Evolutionary conservation across 2,797 vertebrate species (phyloP).

Genomic region (Chelidonichthys spinosus): DNA sequence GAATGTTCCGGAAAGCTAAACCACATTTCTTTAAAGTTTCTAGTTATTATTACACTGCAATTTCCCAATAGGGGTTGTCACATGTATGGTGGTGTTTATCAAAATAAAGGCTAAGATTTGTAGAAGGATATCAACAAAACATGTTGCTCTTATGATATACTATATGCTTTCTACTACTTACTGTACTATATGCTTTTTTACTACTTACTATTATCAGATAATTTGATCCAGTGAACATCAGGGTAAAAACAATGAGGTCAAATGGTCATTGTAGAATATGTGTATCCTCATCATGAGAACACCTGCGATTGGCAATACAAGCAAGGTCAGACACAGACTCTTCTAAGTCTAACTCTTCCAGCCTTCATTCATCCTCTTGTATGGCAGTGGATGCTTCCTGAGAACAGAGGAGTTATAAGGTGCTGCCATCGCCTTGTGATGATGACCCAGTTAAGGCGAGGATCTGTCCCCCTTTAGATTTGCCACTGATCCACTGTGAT

Average conservation of each 20-base stretch:
- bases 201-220: neutral
- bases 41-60: conserved; percentile 28
- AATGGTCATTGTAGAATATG: neutral
- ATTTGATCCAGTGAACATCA: neutral
- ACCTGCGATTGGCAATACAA: conserved; percentile 5
- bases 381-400: conserved; percentile 5
- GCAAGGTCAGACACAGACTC: conserved; percentile 9
- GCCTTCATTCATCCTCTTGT: conserved; percentile 24
- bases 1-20: conserved; percentile 19
- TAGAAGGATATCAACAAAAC: neutral
- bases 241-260: neutral
- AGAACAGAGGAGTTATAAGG: conserved; percentile 19
- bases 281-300: conserved; percentile 4
- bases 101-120: neutral
- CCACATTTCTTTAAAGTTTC: conserved; percentile 27
- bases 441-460: conserved; percentile 57
- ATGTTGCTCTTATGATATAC: neutral
- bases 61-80: conserved; percentile 26
- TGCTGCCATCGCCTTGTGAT: conserved; percentile 19
- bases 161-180: conserved; percentile 6
- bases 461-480: conserved; percentile 38
- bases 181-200: neutral
- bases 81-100: neutral
- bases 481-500: conserved; percentile 55
- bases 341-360: neutral